Conservation (phyloP, 1,140 invertebrate species). For the Eriocheir sinensis region DNA sequence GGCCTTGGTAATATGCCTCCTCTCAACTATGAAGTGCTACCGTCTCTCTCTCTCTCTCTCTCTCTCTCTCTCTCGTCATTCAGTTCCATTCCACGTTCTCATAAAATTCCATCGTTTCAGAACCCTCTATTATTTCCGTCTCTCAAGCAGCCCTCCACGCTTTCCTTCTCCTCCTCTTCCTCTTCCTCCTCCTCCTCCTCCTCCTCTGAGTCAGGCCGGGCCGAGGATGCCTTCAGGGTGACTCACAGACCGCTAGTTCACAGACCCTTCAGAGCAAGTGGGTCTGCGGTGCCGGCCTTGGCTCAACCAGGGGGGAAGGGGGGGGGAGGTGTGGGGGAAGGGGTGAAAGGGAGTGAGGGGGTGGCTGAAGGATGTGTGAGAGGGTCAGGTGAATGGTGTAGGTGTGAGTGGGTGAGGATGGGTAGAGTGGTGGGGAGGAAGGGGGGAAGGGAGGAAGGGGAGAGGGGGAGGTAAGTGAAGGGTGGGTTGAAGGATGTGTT, state of each 20-base stretch:
- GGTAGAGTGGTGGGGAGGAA: no score
- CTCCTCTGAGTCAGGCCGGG: neutral
- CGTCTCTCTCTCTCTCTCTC: no score
- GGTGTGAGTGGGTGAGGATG: no score
- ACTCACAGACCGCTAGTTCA: constrained; percentile 21
- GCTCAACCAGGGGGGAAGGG: neutral
- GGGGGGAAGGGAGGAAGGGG: no score
- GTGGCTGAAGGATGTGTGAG: no score
- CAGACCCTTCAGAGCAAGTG: constrained; percentile 3
- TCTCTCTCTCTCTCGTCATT: no score
- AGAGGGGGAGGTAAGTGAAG: no score
- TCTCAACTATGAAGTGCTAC: no score
- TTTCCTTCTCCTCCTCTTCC: neutral
- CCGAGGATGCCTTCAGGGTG: neutral
- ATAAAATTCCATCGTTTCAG: neutral
- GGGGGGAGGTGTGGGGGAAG: neutral
- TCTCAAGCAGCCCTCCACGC: neutral
- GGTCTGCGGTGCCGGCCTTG: constrained; percentile 17
- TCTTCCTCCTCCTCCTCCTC: neutral
- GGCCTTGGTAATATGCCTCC: no score
- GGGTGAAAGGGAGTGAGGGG: neutral
- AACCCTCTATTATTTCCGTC: neutral
- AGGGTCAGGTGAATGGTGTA: no score
- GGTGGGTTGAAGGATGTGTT: no score
- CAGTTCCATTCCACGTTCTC: neutral